A percentile compares a stretch with the other conserved stretches of the same genome.
phyloP scores from a whole-genome alignment of 2,797 vertebrate genomes.

The Otus scops region DNA sequence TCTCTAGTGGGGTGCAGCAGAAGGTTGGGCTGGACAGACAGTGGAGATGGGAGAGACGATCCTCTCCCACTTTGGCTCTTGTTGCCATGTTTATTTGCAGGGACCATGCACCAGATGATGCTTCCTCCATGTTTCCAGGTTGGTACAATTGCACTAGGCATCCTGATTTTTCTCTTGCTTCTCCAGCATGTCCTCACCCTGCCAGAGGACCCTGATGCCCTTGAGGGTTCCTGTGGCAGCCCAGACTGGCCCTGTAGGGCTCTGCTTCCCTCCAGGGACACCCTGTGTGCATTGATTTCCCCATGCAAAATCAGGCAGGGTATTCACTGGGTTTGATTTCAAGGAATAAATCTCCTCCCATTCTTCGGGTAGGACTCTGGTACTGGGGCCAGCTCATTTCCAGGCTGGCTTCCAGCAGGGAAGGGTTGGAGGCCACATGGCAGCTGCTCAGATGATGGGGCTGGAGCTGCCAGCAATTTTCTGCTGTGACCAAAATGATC shows the following conservation, averaged over 20 bases:
- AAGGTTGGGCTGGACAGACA: background rate
- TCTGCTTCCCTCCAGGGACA: background rate
- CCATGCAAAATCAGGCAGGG: background rate
- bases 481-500: conserved; percentile 25
- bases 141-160: background rate
- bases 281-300: background rate
- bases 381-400: background rate
- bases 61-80: background rate
- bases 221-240: background rate
- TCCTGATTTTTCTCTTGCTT: background rate
- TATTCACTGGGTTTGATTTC: background rate
- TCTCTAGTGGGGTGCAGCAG: background rate
- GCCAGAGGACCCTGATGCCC: background rate
- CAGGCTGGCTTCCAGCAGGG: conserved; percentile 24
- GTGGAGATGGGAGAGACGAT: background rate
- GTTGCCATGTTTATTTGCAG: background rate
- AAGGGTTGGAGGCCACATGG: conserved; percentile 23
- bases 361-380: background rate
- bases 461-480: conserved; percentile 27
- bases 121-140: background rate
- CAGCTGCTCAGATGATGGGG: conserved; percentile 7
- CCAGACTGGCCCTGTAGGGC: too few relatives aligned
- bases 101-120: background rate
- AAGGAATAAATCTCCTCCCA: background rate
- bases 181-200: background rate